Conservation (phyloP, 2,113 vertebrate genomes). For the Otocyon megalotis region DNA sequence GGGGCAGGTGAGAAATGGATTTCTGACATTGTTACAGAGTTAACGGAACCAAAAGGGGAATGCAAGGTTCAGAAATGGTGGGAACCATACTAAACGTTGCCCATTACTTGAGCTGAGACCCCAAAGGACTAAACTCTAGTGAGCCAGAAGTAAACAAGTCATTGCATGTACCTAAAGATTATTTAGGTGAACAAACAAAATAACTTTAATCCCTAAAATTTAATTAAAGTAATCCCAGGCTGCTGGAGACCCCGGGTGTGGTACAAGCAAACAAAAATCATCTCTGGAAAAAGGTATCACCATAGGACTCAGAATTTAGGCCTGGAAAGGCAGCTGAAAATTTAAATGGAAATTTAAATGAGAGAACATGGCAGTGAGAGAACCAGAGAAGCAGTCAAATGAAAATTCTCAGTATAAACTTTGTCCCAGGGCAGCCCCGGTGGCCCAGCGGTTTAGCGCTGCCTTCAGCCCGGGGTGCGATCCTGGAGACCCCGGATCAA, state of each 20-base stretch:
- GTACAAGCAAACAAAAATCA: slow-evolving; percentile 24
- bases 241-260: background rate
- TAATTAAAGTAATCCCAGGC: slow-evolving; percentile 7
- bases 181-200: background rate
- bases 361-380: background rate
- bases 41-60: background rate
- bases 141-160: slow-evolving; percentile 6
- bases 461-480: too few relatives aligned
- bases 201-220: background rate
- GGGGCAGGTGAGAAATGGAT: background rate
- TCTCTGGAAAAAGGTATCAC: slow-evolving; percentile 6
- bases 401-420: background rate
- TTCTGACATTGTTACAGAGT: background rate
- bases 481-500: too few relatives aligned
- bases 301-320: background rate
- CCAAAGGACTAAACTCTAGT: background rate
- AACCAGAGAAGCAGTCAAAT: background rate
- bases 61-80: background rate
- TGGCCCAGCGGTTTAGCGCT: too few relatives aligned
- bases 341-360: background rate
- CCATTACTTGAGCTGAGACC: background rate
- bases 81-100: background rate
- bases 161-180: background rate
- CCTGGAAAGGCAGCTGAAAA: slow-evolving; percentile 31
- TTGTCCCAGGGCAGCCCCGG: too few relatives aligned